Evolutionary conservation across 2,888 invertebrate genomes (phyloP).

Genomic region (Campopleginae sp.): DNA sequence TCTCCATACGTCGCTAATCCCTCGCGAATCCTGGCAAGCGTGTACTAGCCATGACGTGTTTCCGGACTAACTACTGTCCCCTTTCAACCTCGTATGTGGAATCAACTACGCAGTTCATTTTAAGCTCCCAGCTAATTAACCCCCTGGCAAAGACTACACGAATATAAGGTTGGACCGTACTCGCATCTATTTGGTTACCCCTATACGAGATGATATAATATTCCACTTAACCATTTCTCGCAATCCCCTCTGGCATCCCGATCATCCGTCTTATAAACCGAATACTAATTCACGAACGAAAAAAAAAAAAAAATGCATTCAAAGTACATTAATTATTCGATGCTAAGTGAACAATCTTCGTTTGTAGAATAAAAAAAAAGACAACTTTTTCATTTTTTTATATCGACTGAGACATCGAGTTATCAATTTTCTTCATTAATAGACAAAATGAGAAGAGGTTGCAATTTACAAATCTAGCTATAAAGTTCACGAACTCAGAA

Average conservation of each 20-base stretch:
- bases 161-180: slow-evolving; percentile 18
- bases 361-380: neutral
- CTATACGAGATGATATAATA: slow-evolving; percentile 11
- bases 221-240: slow-evolving; percentile 1
- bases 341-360: neutral
- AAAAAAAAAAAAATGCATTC: neutral
- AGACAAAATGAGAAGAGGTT: neutral
- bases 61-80: slow-evolving; percentile 57
- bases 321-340: neutral
- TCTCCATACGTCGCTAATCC: slow-evolving; percentile 53
- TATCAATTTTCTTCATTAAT: neutral
- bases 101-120: slow-evolving; percentile 45
- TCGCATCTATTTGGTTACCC: neutral
- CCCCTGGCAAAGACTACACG: slow-evolving; percentile 36
- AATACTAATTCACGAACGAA: neutral
- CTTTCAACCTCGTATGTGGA: slow-evolving; percentile 36
- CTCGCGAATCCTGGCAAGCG: slow-evolving; percentile 38
- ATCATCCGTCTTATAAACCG: neutral
- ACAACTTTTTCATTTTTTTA: neutral
- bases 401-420: neutral
- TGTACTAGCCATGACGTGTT: slow-evolving; percentile 52
- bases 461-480: neutral
- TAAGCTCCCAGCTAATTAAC: slow-evolving; percentile 56
- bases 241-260: neutral
- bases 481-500: neutral